Base-by-base conservation (phyloP, 2,888 invertebrate genomes). In the Romanomermis culicivorax region DNA sequence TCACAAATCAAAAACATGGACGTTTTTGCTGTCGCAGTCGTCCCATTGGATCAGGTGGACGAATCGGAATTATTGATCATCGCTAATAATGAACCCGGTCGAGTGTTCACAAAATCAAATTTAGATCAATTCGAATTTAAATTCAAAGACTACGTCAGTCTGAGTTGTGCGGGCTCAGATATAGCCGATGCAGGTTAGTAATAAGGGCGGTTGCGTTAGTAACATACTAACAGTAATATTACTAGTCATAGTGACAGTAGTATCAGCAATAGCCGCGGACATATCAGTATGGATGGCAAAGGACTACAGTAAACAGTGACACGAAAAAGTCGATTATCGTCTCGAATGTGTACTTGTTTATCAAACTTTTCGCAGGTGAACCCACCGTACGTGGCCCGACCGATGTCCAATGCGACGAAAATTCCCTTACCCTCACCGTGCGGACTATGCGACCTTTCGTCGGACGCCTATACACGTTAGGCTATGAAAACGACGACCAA, bases 71-170 rank as follows among this genome's bases (percentile, higher is more conserved):
- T 66, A 36, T 53, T 59, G 7, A 45, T 58, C 54, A 64, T 65
- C 48, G 62, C 64, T 14, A 63, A 62, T 20, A 42, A 42, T 17
- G 55, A 58, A 25, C 51, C 48, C 42, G 58, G 60, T 17, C 56
- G 62, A 54, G 63, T 62, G 4, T 66, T 66, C 58, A 62, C 64
- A 7, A 61, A 63, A 2, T 56, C 57, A 20, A 66, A 66, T 52
- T 57, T 65, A 23, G 42, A 43, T n/a, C 56, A 61, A 4, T 66
- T 66, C 55, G 65, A 66, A 52, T 43, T 55, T 2, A 61, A 60
- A 47, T 63, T 66, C 57, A 59, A 64, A 58, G 61, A 64, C 55
- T 63, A 62, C 58, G 62, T 66, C 27, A 65, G 65, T 4, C 64
- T 64, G 52, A 63, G 65, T 11, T 66, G 66, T 51, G 61, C 62